phyloP scores from a whole-genome alignment of 2,113 vertebrate genomes.

The Phoenicopterus ruber region DNA sequence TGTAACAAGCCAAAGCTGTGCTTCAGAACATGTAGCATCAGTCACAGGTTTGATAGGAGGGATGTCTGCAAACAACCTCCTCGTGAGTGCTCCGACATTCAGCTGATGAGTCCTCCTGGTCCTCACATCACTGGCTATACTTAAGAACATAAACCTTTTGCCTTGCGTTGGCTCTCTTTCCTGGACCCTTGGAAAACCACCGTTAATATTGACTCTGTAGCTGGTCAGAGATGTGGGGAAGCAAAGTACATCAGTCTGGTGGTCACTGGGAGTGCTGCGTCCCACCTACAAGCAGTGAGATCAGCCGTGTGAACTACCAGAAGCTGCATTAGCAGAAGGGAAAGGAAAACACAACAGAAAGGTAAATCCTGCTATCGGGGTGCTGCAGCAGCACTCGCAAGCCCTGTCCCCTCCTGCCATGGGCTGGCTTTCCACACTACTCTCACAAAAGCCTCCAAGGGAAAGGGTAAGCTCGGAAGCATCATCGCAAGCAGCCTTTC shows the following conservation, averaged over 20 bases:
- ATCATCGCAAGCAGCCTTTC: neutral
- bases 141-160: neutral
- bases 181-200: neutral
- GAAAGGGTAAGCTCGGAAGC: neutral
- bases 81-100: neutral
- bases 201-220: no score
- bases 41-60: neutral
- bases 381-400: neutral
- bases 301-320: neutral
- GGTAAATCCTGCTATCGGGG: neutral
- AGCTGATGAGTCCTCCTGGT: neutral
- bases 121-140: neutral
- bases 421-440: neutral
- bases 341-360: neutral
- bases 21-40: rapidly evolving
- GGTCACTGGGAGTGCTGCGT: neutral
- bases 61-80: neutral
- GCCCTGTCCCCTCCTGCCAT: neutral
- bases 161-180: neutral
- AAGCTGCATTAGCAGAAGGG: neutral
- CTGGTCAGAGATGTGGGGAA: neutral
- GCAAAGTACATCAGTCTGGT: neutral
- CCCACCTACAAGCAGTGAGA: neutral
- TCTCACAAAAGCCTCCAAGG: neutral
- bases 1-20: neutral